Evolutionary conservation across 2,113 vertebrate genomes (phyloP).

Genomic region (Protobothrops flavoviridis): DNA sequence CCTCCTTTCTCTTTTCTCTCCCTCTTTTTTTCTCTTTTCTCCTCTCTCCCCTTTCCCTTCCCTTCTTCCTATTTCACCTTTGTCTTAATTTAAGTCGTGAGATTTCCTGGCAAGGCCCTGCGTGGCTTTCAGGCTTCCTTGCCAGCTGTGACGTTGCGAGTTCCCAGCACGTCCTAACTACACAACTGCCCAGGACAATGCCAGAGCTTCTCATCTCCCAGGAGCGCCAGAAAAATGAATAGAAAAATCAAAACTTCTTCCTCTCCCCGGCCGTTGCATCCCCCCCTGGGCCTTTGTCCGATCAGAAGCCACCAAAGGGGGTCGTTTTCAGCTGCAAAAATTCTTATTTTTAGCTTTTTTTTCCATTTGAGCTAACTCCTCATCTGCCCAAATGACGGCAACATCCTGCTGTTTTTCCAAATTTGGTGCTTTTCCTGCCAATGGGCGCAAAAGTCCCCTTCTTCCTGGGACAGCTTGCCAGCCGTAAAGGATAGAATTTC

Average conservation of each 20-base stretch:
- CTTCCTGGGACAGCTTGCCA: fast-evolving
- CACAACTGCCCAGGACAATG: not conserved
- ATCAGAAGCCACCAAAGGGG: not conserved
- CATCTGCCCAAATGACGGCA: not conserved
- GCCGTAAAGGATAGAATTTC: not conserved
- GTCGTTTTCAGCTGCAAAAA: too few species aligned
- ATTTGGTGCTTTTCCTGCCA: not conserved
- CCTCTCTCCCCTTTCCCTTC: too few species aligned
- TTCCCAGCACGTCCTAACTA: not conserved
- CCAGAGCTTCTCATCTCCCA: not conserved
- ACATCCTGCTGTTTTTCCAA: not conserved
- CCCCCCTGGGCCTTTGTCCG: not conserved
- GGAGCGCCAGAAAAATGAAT: not conserved
- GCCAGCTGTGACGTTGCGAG: not conserved
- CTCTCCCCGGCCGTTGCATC: not conserved
- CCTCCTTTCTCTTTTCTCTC: too few species aligned
- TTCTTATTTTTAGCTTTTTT: not conserved
- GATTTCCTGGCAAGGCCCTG: too few species aligned
- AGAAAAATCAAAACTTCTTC: not conserved
- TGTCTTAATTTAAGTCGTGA: not conserved
- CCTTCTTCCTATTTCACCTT: too few species aligned
- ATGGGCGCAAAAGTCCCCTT: too few species aligned
- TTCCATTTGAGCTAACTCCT: not conserved
- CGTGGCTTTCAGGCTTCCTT: not conserved
- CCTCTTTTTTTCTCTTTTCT: too few species aligned